Base-by-base conservation (phyloP, 2,888 invertebrate species). In the Blomia tropicalis region DNA sequence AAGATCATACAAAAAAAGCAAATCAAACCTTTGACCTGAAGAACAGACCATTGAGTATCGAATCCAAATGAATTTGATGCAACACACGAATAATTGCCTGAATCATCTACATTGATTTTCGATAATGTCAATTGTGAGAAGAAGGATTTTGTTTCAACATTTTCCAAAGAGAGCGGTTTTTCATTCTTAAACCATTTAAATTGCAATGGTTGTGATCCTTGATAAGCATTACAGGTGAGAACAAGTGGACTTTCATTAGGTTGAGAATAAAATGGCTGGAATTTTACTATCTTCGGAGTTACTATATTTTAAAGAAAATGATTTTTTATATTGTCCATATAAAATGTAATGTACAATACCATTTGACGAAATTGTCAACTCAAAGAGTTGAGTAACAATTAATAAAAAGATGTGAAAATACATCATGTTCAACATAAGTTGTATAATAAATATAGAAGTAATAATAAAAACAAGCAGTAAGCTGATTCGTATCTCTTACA, bases 141-240 rank as follows among this genome's bases (percentile, higher is more conserved):
- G 19, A 11, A 14, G 11, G 5, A 5, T 27, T 14, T 47, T 7
- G 11, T 56, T 5, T 56, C 23, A 56, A 27, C 36, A 36, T 11
- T 36, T 11, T 36, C 36, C 36, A 36, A 7, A 36, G n/a, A 19
- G 11, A 61, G 17, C 23, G 43, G 27, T 19, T 63, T 59, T 27
- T 64, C 67, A 43, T 67, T 63, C 19, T 64, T 67, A 0, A 63
- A 58, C 66, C 66, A 67, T 11, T 56, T 31, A 58, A 67, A 67
- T 22, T 54, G 56, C 31, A 67, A 60, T 22, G 67, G 67, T 1
- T 60, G 56, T 1, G 64, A 63, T 4, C 67, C 67, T 11, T 63
- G 17, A 1, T 22, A 4, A 2, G 23, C n/a, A 7, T 23, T 54
- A 53, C 61, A 61, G 25, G 19, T 27, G 25, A 61, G 4, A 23